These are phyloP conservation scores for Patiria miniata DNA, from an alignment of 35 echinoderm and acorn worm genomes.

Conservation along the genomic window DNA sequence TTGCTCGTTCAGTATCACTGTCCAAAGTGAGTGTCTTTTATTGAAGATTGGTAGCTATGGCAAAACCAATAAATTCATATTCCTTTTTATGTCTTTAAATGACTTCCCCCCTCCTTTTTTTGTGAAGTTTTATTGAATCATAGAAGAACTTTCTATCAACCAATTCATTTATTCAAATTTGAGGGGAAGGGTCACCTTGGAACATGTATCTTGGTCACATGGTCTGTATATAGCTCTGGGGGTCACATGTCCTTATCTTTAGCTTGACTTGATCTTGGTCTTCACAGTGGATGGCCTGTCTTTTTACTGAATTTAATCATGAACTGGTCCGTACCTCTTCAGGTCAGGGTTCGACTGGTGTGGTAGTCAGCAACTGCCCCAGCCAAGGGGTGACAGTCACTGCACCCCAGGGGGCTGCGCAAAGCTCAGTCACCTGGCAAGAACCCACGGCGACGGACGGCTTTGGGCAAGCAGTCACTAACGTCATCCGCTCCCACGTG, in stretches of 20 bases:
- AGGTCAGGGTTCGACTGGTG: not conserved
- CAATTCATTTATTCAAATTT: too few species aligned
- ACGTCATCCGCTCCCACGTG: constrained; percentile 20
- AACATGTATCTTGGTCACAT: too few species aligned
- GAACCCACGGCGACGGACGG: constrained; percentile 69
- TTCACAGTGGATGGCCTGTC: too few species aligned
- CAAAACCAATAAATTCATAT: too few species aligned
- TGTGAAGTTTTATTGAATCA: not conserved
- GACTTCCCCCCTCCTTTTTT: not conserved
- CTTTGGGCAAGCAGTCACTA: constrained; percentile 27
- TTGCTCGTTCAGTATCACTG: constrained; percentile 49
- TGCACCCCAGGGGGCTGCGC: not conserved
- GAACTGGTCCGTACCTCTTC: not conserved
- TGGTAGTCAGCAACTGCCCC: not conserved
- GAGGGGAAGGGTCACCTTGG: too few species aligned
- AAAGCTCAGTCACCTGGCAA: constrained; percentile 49
- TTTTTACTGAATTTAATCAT: too few species aligned
- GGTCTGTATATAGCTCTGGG: too few species aligned
- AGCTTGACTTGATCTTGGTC: too few species aligned
- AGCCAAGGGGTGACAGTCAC: not conserved
- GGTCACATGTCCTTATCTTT: too few species aligned
- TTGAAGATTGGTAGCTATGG: too few species aligned
- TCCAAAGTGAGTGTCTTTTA: not conserved
- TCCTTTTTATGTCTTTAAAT: too few species aligned
- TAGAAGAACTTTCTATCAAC: too few species aligned